A percentile compares a stretch with the other conserved stretches of the same genome.
phyloP scores from a whole-genome alignment of 2,797 vertebrate species.

The Brachyalestes nurse region DNA sequence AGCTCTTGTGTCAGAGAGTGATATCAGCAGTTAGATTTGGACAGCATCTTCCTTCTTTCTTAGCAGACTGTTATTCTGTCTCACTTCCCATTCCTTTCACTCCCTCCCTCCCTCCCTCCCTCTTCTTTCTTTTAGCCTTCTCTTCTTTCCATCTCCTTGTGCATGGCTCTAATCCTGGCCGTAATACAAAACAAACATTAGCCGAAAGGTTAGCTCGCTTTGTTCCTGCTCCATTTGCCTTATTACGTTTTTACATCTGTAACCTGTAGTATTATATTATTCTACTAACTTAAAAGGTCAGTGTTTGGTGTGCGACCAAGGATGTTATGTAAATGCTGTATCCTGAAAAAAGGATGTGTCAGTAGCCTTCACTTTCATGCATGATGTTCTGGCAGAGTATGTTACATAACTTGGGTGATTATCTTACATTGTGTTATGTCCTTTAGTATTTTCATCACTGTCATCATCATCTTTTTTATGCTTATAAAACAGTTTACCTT shows the following conservation, averaged over 20 bases:
- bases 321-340: conserved; percentile 47
- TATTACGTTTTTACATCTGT: conserved; percentile 68
- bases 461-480: neutral
- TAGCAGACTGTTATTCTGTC: conserved; percentile 6
- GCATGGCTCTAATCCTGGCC: conserved; percentile 46
- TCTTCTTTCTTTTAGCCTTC: neutral
- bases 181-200: conserved; percentile 69
- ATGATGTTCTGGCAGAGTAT: neutral
- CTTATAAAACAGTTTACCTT: neutral
- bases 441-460: no score
- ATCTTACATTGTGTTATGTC: neutral
- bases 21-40: neutral
- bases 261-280: conserved; percentile 67
- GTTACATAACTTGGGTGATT: neutral
- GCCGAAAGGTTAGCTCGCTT: conserved; percentile 71
- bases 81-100: conserved; percentile 1
- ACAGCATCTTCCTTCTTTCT: conserved; percentile 9
- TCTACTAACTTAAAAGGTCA: conserved; percentile 68
- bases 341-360: conserved; percentile 7
- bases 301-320: conserved; percentile 16
- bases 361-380: neutral
- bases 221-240: conserved; percentile 69
- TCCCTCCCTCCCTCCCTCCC: neutral
- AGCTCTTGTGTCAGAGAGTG: neutral
- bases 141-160: conserved; percentile 21